These are phyloP conservation scores for Poecile atricapillus DNA, from an alignment of 2,113 vertebrate genomes.

Conservation along the genomic window DNA sequence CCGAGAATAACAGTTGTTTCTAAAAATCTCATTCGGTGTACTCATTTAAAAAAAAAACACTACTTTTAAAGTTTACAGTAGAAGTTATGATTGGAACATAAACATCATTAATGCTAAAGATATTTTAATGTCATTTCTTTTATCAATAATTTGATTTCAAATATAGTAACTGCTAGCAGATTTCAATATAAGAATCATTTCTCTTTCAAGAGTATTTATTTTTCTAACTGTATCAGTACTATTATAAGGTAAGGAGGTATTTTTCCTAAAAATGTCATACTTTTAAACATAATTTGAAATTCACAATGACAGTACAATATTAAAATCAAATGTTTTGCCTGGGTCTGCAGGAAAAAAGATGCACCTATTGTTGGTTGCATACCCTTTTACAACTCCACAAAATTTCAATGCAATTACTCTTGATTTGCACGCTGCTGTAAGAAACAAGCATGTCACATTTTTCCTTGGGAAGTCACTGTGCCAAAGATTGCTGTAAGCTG, in stretches of 20 bases:
- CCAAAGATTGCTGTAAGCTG: background rate
- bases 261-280: background rate
- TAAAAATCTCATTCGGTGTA: background rate
- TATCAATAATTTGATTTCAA: background rate
- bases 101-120: background rate
- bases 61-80: background rate
- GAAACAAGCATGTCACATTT: background rate
- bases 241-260: background rate
- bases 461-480: background rate
- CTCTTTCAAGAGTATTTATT: background rate
- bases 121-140: background rate
- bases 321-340: background rate
- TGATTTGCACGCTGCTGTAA: background rate
- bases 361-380: background rate
- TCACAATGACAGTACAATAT: background rate
- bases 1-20: background rate
- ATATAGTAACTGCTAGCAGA: background rate
- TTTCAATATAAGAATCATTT: background rate
- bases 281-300: background rate
- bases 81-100: background rate
- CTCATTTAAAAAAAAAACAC: fast-evolving
- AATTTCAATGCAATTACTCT: constrained; percentile 40
- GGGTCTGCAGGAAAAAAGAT: background rate
- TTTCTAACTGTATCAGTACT: background rate
- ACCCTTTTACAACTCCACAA: background rate